These are phyloP conservation scores for Lagria hirta DNA, from an alignment of 2,888 invertebrate genomes.

Conservation along the genomic window DNA sequence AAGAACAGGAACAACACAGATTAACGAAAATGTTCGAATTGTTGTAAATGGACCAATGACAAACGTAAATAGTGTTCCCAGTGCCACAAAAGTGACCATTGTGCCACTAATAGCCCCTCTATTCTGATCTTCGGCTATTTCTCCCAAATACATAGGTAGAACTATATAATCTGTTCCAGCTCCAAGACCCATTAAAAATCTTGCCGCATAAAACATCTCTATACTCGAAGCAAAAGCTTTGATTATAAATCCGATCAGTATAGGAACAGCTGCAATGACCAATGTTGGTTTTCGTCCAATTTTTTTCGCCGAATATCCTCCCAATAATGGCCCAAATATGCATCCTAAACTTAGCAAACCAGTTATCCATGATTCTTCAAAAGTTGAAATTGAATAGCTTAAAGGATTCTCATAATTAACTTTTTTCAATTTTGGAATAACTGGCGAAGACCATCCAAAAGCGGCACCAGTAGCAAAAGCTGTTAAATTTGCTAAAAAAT, in stretches of 20 bases:
- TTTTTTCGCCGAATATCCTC: constrained; percentile 27
- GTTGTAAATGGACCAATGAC: neutral
- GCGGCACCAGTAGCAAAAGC: constrained; percentile 18
- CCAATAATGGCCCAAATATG: constrained; percentile 33
- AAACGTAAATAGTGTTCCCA: constrained; percentile 26
- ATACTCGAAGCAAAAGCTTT: constrained; percentile 26
- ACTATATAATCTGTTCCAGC: constrained; percentile 69
- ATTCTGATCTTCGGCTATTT: constrained; percentile 75
- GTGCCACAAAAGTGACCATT: constrained; percentile 32
- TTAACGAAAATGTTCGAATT: neutral
- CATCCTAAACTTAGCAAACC: constrained; percentile 37
- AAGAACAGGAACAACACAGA: neutral
- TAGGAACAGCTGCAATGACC: constrained; percentile 63
- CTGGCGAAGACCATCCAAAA: constrained; percentile 24
- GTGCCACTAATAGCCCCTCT: constrained; percentile 58
- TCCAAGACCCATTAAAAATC: constrained; percentile 63
- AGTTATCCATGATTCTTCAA: constrained; percentile 37
- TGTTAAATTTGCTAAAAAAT: constrained; percentile 23
- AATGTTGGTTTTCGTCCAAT: constrained; percentile 52
- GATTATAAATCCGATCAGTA: constrained; percentile 55
- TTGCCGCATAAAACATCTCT: constrained; percentile 54
- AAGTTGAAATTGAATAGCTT: constrained; percentile 26
- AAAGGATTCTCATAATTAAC: constrained; percentile 6
- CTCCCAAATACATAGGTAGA: constrained; percentile 81
- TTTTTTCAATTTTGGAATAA: constrained; percentile 12